Percentiles rank a stretch among this genome's conserved stretches.
These are phyloP conservation scores for Stenurella melanura DNA, from an alignment of 2,888 invertebrate species.

Conservation along the genomic window DNA sequence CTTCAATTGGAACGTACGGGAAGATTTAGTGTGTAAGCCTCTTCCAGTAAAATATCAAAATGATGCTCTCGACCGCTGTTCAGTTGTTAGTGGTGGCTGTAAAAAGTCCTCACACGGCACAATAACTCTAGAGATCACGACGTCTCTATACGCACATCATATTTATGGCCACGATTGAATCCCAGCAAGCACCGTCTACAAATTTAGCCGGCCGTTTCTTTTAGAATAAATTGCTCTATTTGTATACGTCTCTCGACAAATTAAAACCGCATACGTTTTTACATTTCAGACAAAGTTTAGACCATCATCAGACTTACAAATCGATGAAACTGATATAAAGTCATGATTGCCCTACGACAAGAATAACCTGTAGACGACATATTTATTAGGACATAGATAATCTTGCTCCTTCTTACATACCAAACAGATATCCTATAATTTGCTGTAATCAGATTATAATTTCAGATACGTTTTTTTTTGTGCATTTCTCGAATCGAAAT, in stretches of 20 bases:
- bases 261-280: constrained; percentile 49
- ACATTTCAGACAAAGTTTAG: constrained; percentile 8
- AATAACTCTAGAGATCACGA: constrained; percentile 60
- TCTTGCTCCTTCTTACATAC: constrained; percentile 1
- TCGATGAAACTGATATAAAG: constrained; percentile 23
- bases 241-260: constrained; percentile 61
- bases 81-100: constrained; percentile 51
- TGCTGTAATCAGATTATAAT: not conserved
- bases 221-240: constrained; percentile 65
- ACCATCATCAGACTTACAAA: constrained; percentile 11
- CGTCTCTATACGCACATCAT: constrained; percentile 65
- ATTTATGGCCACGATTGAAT: constrained; percentile 62
- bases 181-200: constrained; percentile 60
- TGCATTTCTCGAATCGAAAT: not conserved
- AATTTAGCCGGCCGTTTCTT: constrained; percentile 60
- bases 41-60: constrained; percentile 57
- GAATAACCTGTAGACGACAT: constrained; percentile 3
- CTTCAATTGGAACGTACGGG: constrained; percentile 26
- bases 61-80: constrained; percentile 54
- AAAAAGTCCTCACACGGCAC: constrained; percentile 56
- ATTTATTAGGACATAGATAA: constrained; percentile 1
- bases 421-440: constrained; percentile 2
- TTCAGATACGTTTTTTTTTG: not conserved
- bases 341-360: constrained; percentile 4
- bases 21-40: constrained; percentile 51